These are phyloP conservation scores for Aphodius granarius DNA, from an alignment of 2,888 invertebrate species.

Conservation along the genomic window DNA sequence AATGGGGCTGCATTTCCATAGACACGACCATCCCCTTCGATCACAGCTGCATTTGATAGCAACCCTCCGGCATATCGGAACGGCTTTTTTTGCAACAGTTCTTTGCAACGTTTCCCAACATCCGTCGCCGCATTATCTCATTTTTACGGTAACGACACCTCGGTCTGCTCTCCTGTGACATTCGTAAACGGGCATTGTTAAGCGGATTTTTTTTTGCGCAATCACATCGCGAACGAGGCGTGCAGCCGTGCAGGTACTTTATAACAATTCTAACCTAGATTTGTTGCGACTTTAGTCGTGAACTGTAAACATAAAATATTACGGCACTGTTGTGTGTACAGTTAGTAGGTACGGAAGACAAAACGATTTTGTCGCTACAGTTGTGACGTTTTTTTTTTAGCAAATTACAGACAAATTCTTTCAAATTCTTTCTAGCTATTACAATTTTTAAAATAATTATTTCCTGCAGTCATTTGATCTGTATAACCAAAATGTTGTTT, in stretches of 20 bases:
- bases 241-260: not conserved
- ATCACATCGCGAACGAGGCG: not conserved
- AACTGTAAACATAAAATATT: constrained; percentile 3
- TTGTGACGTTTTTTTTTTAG: not conserved
- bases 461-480: no score
- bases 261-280: constrained; percentile 9
- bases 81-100: not conserved
- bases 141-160: not conserved
- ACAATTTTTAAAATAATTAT: no score
- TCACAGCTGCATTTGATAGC: not conserved
- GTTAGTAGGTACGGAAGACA: not conserved
- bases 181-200: not conserved
- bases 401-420: no score
- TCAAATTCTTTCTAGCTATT: no score
- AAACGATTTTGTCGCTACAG: not conserved
- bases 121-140: not conserved
- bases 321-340: not conserved
- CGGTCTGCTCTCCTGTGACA: not conserved
- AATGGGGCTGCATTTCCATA: not conserved
- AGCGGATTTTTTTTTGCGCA: not conserved
- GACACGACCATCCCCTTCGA: not conserved
- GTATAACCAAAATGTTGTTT: no score
- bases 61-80: not conserved
- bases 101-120: not conserved
- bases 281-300: not conserved